These are phyloP conservation scores for Corvus moneduloides DNA, from an alignment of 2,113 vertebrate species.

Conservation along the genomic window DNA sequence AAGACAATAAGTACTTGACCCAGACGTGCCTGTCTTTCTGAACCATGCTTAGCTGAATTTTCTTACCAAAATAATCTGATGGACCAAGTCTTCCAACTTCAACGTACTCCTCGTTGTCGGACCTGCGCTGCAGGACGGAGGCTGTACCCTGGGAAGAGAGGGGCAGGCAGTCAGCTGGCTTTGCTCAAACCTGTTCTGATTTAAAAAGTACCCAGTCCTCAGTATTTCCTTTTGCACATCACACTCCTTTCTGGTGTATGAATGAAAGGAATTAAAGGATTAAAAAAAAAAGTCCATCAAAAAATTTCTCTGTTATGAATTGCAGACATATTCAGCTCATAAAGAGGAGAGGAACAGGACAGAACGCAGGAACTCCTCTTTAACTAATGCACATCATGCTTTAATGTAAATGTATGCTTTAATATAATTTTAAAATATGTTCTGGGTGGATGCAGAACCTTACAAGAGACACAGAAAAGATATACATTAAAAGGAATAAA, in stretches of 20 bases:
- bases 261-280: neutral
- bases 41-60: neutral
- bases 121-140: conserved; percentile 93
- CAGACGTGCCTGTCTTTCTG: neutral
- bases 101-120: conserved; percentile 93
- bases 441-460: neutral
- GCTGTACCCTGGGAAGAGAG: conserved; percentile 85
- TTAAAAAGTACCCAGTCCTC: neutral
- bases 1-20: neutral
- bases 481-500: neutral
- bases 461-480: neutral
- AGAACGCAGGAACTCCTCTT: neutral
- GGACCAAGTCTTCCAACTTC: conserved; percentile 94
- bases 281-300: neutral
- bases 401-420: neutral
- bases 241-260: neutral
- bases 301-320: rapidly evolving
- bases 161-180: neutral
- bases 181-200: neutral
- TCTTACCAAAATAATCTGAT: conserved; percentile 97
- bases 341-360: neutral
- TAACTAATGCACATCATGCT: neutral
- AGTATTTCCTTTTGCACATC: neutral
- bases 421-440: neutral
- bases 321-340: neutral